phyloP scores from a whole-genome alignment of 1,140 invertebrate genomes.

The Cydia amplana region DNA sequence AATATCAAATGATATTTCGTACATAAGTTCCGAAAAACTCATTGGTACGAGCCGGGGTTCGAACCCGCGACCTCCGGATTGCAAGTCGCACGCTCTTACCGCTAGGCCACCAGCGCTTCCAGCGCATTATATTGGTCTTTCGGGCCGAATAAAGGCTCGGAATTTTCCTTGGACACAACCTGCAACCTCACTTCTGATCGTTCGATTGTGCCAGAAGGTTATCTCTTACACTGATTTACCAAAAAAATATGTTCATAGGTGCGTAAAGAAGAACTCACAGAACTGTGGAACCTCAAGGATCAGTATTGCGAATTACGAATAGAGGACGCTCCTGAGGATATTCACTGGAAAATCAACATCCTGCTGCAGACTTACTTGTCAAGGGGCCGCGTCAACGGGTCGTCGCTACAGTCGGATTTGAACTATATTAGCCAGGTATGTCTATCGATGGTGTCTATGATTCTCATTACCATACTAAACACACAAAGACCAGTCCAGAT shows the following conservation, averaged over 20 bases:
- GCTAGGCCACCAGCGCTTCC: too few relatives aligned
- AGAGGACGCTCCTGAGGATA: slow-evolving; percentile 91
- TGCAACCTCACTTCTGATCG: too few relatives aligned
- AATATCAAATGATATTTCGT: too few relatives aligned
- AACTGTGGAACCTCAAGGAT: slow-evolving; percentile 88
- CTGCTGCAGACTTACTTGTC: slow-evolving; percentile 96
- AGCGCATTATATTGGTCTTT: too few relatives aligned
- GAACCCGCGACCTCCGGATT: too few relatives aligned
- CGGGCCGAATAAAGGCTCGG: too few relatives aligned
- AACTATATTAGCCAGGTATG: slow-evolving; percentile 94
- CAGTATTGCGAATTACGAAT: slow-evolving; percentile 88
- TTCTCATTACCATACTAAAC: too few relatives aligned
- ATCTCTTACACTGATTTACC: not conserved
- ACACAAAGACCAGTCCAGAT: too few relatives aligned
- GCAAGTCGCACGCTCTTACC: too few relatives aligned
- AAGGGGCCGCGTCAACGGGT: slow-evolving; percentile 87
- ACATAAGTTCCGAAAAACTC: too few relatives aligned
- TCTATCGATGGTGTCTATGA: slow-evolving; percentile 1
- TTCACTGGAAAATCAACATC: slow-evolving; percentile 98
- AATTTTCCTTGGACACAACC: too few relatives aligned
- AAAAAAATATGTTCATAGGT: slow-evolving; percentile 80
- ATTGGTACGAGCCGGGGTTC: too few relatives aligned
- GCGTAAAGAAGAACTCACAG: slow-evolving; percentile 95
- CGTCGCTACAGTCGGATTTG: slow-evolving; percentile 96
- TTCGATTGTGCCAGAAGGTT: not conserved